A percentile compares a stretch with the other conserved stretches of the same genome.
phyloP scores from a whole-genome alignment of 2,888 invertebrate species.

The Leptarthrus brevirostris region DNA sequence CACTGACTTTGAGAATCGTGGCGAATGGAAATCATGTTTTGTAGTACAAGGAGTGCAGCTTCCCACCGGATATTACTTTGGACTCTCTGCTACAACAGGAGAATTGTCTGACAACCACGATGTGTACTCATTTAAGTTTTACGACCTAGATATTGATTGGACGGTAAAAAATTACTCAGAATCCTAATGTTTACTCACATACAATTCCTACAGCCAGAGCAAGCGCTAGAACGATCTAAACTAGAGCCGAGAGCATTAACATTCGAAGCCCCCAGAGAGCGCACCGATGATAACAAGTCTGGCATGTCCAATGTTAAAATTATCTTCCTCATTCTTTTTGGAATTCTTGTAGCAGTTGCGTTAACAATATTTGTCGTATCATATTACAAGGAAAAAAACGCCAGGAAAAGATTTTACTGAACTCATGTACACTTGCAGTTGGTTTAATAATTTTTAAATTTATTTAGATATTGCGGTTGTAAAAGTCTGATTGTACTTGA shows the following conservation, averaged over 20 bases:
- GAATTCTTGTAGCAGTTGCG: constrained; percentile 84
- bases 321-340: constrained; percentile 86
- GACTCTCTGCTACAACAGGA: constrained; percentile 95
- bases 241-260: constrained; percentile 90
- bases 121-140: constrained; percentile 89
- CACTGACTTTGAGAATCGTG: constrained; percentile 90
- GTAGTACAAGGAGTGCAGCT: constrained; percentile 87
- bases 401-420: constrained; percentile 81
- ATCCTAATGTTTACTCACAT: too few relatives aligned
- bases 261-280: constrained; percentile 92
- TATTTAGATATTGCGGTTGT: too few relatives aligned
- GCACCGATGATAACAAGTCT: constrained; percentile 88
- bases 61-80: constrained; percentile 95
- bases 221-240: constrained; percentile 75
- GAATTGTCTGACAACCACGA: constrained; percentile 98
- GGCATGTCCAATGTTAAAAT: constrained; percentile 91
- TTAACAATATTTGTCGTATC: constrained; percentile 89
- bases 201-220: constrained; percentile 59
- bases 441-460: too few relatives aligned
- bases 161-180: constrained; percentile 59
- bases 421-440: background rate
- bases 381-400: constrained; percentile 92
- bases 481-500: too few relatives aligned
- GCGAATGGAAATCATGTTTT: constrained; percentile 95
- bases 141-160: constrained; percentile 85